Percentiles rank a stretch among this genome's conserved stretches.
Conservation (phyloP, 2,888 invertebrate genomes). For the Orthonevra nobilis region DNA sequence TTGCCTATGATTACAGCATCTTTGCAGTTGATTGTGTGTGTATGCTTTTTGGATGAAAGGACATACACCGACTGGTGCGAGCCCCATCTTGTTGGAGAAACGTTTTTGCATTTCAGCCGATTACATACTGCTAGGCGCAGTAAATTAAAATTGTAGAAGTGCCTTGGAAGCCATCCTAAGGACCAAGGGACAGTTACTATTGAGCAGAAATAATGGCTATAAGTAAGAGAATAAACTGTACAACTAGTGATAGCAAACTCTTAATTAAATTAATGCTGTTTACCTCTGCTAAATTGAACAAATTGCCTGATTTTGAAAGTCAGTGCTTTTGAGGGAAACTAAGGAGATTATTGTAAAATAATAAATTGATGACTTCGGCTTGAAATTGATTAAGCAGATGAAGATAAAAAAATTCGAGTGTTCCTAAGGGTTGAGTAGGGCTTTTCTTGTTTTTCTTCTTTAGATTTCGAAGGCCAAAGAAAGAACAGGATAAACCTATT, state of each 20-base stretch:
- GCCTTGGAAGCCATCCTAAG: neutral
- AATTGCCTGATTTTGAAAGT: too few relatives aligned
- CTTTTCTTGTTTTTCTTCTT: too few relatives aligned
- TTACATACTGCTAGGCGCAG: constrained; percentile 45
- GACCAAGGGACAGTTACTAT: constrained; percentile 5
- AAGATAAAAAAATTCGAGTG: too few relatives aligned
- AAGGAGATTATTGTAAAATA: too few relatives aligned
- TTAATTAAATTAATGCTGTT: constrained; percentile 64
- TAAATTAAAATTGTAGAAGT: constrained; percentile 59
- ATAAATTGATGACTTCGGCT: too few relatives aligned
- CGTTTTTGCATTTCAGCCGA: constrained; percentile 48
- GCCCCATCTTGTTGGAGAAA: constrained; percentile 1
- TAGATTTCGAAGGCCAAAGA: too few relatives aligned
- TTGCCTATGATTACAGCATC: constrained; percentile 36
- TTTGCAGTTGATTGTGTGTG: constrained; percentile 2
- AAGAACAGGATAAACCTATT: too few relatives aligned
- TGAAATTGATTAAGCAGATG: too few relatives aligned
- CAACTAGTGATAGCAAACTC: constrained; percentile 16
- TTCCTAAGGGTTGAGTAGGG: too few relatives aligned
- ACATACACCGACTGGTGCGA: constrained; percentile 10
- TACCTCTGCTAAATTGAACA: too few relatives aligned
- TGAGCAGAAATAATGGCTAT: constrained; percentile 41
- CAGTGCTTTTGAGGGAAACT: too few relatives aligned
- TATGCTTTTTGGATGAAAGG: constrained; percentile 23
- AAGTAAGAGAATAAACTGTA: constrained; percentile 21